Evolutionary conservation across 2,888 invertebrate species (phyloP).

Genomic region (Cantharis flavilabris): DNA sequence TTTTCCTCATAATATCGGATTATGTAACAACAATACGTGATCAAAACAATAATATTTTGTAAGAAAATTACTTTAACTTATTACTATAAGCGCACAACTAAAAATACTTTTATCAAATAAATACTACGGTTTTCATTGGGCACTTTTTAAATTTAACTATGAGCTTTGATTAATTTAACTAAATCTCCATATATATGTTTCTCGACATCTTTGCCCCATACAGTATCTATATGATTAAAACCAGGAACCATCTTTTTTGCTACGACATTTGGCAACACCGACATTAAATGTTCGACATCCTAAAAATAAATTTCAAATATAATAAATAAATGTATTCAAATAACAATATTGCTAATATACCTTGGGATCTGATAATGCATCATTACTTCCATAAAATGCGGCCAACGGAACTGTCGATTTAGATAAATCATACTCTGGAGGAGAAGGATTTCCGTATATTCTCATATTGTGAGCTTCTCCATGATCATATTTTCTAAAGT

Average conservation of each 20-base stretch:
- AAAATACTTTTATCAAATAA: neutral
- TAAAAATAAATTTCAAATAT: neutral
- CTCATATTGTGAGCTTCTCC: neutral
- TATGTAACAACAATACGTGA: neutral
- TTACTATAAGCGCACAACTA: neutral
- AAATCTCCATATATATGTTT: neutral
- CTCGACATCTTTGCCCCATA: neutral
- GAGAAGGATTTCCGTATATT: neutral
- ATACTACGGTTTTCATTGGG: neutral
- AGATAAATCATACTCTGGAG: neutral
- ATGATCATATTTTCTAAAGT: neutral
- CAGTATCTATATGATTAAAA: neutral
- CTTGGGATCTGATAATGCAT: neutral
- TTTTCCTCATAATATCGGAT: too few relatives aligned
- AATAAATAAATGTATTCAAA: too few relatives aligned
- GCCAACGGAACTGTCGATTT: neutral
- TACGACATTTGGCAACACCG: neutral
- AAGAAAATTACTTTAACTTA: neutral
- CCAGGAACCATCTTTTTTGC: neutral
- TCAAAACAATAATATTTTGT: neutral
- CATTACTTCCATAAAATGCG: neutral
- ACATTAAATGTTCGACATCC: neutral
- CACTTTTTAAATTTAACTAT: neutral
- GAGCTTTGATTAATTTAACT: neutral
- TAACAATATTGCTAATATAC: neutral